Conservation (phyloP, 2,113 vertebrate genomes). For the Dasyurus viverrinus region DNA sequence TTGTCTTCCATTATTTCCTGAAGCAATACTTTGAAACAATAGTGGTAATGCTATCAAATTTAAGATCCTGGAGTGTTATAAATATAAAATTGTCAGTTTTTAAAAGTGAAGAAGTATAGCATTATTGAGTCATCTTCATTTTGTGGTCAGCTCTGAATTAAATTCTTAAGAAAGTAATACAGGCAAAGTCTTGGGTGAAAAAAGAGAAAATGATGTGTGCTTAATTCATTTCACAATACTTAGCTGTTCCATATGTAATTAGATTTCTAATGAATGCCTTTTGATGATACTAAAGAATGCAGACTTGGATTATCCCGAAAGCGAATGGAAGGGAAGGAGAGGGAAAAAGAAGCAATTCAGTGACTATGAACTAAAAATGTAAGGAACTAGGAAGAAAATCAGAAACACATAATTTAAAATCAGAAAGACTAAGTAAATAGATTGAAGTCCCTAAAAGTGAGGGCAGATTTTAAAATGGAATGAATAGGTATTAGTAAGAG, state of each 20-base stretch:
- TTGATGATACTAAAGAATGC: constrained; percentile 50
- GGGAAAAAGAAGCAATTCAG: neutral
- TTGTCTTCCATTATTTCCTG: neutral
- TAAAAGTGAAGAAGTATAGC: neutral
- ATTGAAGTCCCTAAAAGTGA: constrained; percentile 19
- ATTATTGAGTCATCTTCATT: neutral
- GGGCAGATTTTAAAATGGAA: neutral
- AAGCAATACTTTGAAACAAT: neutral
- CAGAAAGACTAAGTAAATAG: constrained; percentile 15
- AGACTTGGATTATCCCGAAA: constrained; percentile 4
- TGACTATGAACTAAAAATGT: constrained; percentile 56
- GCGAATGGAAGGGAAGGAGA: neutral
- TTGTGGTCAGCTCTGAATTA: constrained; percentile 36
- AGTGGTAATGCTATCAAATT: neutral
- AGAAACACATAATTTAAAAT: neutral
- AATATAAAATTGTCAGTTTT: neutral
- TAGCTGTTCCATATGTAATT: constrained; percentile 29
- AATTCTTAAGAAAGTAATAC: constrained; percentile 37
- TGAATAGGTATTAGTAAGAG: neutral
- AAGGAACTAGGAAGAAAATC: constrained; percentile 51
- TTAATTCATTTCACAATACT: constrained; percentile 14
- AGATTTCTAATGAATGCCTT: constrained; percentile 46
- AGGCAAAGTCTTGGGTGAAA: constrained; percentile 51
- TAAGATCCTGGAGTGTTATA: neutral
- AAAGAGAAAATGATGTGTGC: neutral